Evolutionary conservation across 1,140 invertebrate species (phyloP).

Genomic region (Drosophila varians): DNA sequence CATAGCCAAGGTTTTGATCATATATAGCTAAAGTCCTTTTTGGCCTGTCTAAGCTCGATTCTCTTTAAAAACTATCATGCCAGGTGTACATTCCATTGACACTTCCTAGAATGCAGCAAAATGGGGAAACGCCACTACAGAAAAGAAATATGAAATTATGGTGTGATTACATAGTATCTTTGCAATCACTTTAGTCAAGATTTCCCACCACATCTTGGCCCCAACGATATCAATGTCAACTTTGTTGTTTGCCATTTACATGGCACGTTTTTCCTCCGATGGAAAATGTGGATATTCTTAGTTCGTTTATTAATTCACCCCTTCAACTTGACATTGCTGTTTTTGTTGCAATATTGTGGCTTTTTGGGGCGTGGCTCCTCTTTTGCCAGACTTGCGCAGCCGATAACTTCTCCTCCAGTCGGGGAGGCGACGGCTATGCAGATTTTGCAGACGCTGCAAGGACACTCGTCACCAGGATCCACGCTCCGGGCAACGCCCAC

Average conservation of each 20-base stretch:
- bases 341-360: slow-evolving; percentile 27
- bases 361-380: slow-evolving; percentile 53
- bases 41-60: slow-evolving; percentile 12
- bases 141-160: background rate
- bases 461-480: slow-evolving; percentile 25
- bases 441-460: slow-evolving; percentile 79
- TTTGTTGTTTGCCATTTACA: slow-evolving; percentile 56
- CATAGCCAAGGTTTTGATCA: slow-evolving; percentile 7
- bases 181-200: slow-evolving; percentile 23
- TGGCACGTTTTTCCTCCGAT: slow-evolving; percentile 26
- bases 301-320: slow-evolving; percentile 69
- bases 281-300: slow-evolving; percentile 18
- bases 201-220: background rate
- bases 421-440: slow-evolving; percentile 60
- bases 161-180: slow-evolving; percentile 16
- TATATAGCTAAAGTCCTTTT: slow-evolving; percentile 2
- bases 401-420: slow-evolving; percentile 58
- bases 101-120: slow-evolving; percentile 17
- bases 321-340: slow-evolving; percentile 46
- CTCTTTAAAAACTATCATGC: slow-evolving; percentile 8
- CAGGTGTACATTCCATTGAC: slow-evolving; percentile 31
- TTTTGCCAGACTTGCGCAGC: slow-evolving; percentile 62
- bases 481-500: slow-evolving; percentile 65
- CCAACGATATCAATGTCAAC: slow-evolving; percentile 65
- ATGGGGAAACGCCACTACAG: background rate